These are phyloP conservation scores for Labia minor DNA, from an alignment of 2,888 invertebrate genomes.

Conservation along the genomic window DNA sequence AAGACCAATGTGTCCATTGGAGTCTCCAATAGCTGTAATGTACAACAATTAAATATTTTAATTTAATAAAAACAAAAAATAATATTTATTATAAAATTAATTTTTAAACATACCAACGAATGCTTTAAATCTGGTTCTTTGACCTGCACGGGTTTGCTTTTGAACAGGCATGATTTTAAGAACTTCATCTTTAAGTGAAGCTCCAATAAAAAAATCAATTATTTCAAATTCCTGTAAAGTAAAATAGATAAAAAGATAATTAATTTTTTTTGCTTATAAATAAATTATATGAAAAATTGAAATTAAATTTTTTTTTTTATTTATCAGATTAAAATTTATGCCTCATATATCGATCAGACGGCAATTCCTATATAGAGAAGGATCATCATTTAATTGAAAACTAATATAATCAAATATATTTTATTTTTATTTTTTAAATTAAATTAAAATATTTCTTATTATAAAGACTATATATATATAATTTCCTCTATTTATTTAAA, in stretches of 20 bases:
- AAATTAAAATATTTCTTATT: too few relatives aligned
- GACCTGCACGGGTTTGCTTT: slow-evolving; percentile 99
- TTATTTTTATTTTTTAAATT: slow-evolving; percentile 17
- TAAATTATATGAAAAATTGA: too few relatives aligned
- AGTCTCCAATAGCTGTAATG: slow-evolving; percentile 80
- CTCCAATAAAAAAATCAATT: slow-evolving; percentile 93
- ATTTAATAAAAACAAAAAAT: too few relatives aligned
- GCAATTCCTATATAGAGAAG: background rate
- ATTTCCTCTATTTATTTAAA: too few relatives aligned
- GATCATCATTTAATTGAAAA: background rate
- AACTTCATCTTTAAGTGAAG: slow-evolving; percentile 91
- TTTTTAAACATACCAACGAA: slow-evolving; percentile 33
- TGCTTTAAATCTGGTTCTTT: slow-evolving; percentile 93
- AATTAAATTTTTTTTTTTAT: too few relatives aligned
- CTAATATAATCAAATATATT: background rate
- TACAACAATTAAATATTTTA: background rate
- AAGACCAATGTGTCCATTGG: slow-evolving; percentile 96
- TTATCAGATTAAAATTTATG: background rate
- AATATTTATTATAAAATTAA: too few relatives aligned
- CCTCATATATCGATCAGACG: slow-evolving; percentile 8
- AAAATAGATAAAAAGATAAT: background rate
- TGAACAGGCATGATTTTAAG: slow-evolving; percentile 99
- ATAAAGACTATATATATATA: too few relatives aligned
- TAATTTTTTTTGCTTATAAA: background rate
- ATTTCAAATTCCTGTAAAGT: slow-evolving; percentile 77